phyloP scores from a whole-genome alignment of 2,113 vertebrate species.

The Anoura caudifer region DNA sequence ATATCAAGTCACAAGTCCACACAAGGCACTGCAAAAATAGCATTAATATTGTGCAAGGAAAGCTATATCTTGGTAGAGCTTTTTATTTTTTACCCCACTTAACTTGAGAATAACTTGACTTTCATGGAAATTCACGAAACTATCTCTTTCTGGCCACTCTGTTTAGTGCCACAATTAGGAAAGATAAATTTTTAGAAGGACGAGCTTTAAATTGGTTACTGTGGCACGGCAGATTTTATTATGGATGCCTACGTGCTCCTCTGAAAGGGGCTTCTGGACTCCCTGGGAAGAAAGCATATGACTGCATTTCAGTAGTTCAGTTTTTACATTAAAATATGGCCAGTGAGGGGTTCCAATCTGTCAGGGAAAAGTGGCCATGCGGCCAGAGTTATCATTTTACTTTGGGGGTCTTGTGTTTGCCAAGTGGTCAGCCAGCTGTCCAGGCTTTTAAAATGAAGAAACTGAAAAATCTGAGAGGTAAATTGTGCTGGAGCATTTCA shows the following conservation, averaged over 20 bases:
- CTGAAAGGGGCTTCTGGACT: constrained; percentile 63
- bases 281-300: constrained; percentile 73
- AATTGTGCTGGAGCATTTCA: constrained; percentile 30
- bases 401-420: constrained; percentile 73
- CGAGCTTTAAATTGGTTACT: constrained; percentile 51
- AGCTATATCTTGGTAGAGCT: not conserved
- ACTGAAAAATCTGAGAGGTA: constrained; percentile 40
- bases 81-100: not conserved
- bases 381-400: constrained; percentile 72
- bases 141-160: constrained; percentile 4
- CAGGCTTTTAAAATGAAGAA: constrained; percentile 63
- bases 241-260: constrained; percentile 38
- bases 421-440: constrained; percentile 77
- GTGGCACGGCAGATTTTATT: constrained; percentile 59
- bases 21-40: not conserved
- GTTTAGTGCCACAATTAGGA: not conserved
- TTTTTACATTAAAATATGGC: constrained; percentile 76
- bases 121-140: constrained; percentile 28
- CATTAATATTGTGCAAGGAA: not conserved
- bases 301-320: constrained; percentile 68
- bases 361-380: constrained; percentile 71
- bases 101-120: constrained; percentile 31
- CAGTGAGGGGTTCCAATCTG: constrained; percentile 73
- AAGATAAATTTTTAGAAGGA: constrained; percentile 42
- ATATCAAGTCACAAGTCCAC: not conserved